These are phyloP conservation scores for Lasioglossum albipes DNA, from an alignment of 1,140 invertebrate genomes.

Conservation along the genomic window DNA sequence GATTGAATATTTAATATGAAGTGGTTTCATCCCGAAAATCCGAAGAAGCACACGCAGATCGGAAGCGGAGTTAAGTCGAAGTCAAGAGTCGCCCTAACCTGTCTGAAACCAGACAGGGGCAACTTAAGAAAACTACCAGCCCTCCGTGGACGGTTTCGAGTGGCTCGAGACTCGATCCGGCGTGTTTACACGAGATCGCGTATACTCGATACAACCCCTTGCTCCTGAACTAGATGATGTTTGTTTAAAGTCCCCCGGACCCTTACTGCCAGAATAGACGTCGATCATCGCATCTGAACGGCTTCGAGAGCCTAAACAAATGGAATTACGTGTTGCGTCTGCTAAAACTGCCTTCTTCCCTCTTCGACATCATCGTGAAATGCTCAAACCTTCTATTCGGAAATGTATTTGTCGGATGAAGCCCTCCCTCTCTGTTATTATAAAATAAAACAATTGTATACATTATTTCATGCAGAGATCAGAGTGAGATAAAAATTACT, in stretches of 20 bases:
- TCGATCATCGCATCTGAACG: constrained; percentile 25
- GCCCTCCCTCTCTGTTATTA: too few species aligned
- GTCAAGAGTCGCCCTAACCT: constrained; percentile 61
- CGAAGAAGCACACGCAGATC: constrained; percentile 28
- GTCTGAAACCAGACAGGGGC: constrained; percentile 44
- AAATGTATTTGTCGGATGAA: too few species aligned
- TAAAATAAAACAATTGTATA: too few species aligned
- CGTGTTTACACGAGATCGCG: constrained; percentile 62
- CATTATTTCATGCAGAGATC: too few species aligned
- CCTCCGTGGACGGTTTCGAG: constrained; percentile 61
- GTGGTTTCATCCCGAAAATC: not conserved
- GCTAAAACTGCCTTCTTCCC: not conserved
- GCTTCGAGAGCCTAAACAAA: constrained; percentile 27
- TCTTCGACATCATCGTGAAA: too few species aligned
- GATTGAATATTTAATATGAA: not conserved
- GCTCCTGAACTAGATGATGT: constrained; percentile 55
- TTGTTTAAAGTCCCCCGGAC: constrained; percentile 58
- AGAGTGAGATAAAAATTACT: too few species aligned
- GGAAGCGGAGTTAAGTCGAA: constrained; percentile 56
- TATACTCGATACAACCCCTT: constrained; percentile 64
- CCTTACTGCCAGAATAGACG: constrained; percentile 23
- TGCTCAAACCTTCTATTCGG: too few species aligned
- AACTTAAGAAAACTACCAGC: constrained; percentile 65
- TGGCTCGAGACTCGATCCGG: constrained; percentile 57
- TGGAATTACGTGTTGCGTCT: constrained; percentile 21